phyloP scores from a whole-genome alignment of 2,113 vertebrate genomes.

The Paracanthobrama guichenoti region DNA sequence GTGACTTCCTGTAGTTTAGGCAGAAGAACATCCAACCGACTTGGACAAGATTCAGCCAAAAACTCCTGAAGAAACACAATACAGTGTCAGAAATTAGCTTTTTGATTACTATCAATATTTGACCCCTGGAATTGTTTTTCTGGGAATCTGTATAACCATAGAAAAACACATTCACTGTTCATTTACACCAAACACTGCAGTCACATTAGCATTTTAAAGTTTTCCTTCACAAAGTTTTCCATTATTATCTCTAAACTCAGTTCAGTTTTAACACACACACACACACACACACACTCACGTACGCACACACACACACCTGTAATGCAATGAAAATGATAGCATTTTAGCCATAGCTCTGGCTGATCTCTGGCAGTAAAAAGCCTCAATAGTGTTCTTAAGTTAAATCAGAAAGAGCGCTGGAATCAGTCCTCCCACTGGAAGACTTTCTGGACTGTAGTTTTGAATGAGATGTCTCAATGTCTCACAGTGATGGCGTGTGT shows the following conservation, averaged over 20 bases:
- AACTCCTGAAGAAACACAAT: constrained; percentile 74
- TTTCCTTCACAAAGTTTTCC: background rate
- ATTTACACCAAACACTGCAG: background rate
- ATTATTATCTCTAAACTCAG: background rate
- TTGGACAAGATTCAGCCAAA: constrained; percentile 74
- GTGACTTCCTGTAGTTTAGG: constrained; percentile 92
- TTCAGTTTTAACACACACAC: too few relatives aligned
- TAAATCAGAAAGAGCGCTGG: too few relatives aligned
- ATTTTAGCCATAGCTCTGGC: too few relatives aligned
- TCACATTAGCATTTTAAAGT: background rate
- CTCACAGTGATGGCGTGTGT: background rate
- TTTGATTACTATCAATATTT: background rate
- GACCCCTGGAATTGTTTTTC: background rate
- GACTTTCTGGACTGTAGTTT: background rate
- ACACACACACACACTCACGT: background rate
- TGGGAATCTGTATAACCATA: background rate
- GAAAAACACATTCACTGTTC: background rate
- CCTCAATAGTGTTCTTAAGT: too few relatives aligned
- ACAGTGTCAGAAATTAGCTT: background rate
- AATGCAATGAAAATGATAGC: too few relatives aligned
- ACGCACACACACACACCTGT: too few relatives aligned
- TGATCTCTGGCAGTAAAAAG: too few relatives aligned
- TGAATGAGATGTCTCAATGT: background rate
- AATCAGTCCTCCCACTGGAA: too few relatives aligned
- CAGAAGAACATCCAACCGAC: constrained; percentile 76